phyloP scores from a whole-genome alignment of 2,113 vertebrate species.

The Ictalurus furcatus region DNA sequence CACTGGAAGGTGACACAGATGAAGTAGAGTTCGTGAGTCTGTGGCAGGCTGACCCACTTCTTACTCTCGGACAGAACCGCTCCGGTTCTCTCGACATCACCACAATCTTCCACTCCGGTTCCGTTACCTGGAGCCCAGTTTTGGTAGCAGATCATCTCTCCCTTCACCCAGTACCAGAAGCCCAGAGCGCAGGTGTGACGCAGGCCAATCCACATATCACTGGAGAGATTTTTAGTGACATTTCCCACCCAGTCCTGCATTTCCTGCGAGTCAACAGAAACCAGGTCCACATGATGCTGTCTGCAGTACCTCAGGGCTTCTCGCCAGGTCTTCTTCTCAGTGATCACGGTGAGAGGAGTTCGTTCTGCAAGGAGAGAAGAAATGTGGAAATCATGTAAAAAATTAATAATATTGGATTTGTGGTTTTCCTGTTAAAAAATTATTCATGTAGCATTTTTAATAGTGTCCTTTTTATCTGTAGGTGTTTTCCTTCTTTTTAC shows the following conservation, averaged over 20 bases:
- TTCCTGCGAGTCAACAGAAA: background rate
- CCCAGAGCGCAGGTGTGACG: conserved; percentile 4
- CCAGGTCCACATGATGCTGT: conserved; percentile 18
- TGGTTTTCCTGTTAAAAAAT: no score
- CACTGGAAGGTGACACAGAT: conserved; percentile 5
- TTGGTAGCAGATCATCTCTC: conserved; percentile 11
- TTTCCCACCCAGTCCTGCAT: background rate
- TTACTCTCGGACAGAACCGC: conserved; percentile 2
- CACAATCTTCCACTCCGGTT: background rate
- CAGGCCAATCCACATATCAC: background rate
- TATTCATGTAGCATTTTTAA: no score
- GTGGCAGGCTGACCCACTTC: conserved; percentile 26
- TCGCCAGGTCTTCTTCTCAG: background rate
- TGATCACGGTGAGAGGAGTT: background rate
- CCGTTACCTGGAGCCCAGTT: conserved; percentile 13
- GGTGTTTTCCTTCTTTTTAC: no score
- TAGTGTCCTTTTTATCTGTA: no score
- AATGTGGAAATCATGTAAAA: no score
- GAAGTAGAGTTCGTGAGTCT: conserved; percentile 7
- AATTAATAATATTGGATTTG: no score
- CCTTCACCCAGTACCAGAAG: conserved; percentile 14
- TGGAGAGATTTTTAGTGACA: background rate
- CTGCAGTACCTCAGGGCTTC: conserved; percentile 24
- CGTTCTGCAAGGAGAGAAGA: background rate
- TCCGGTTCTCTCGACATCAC: conserved; percentile 17